A percentile compares a stretch with the other conserved stretches of the same genome.
These are phyloP conservation scores for Fragum fragum DNA, from an alignment of 2,888 invertebrate genomes.

Conservation along the genomic window DNA sequence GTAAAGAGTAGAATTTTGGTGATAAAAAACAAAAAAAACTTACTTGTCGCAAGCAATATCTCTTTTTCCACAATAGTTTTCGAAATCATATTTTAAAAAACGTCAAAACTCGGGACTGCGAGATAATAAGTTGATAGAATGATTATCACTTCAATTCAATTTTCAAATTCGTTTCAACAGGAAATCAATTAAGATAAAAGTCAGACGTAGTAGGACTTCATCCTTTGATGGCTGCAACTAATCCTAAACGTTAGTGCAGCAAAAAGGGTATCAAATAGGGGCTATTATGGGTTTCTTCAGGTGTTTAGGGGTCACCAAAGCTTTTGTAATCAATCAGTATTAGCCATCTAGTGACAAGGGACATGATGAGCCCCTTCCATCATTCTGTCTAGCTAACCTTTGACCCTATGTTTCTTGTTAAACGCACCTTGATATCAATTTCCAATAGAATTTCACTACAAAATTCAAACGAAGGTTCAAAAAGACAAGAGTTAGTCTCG, in stretches of 20 bases:
- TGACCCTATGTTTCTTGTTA: background rate
- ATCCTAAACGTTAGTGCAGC: constrained; percentile 6
- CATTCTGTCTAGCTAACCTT: background rate
- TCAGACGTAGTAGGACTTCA: background rate
- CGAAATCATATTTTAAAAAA: no score
- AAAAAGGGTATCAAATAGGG: constrained; percentile 23
- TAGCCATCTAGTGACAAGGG: constrained; percentile 20
- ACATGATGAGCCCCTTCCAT: constrained; percentile 24
- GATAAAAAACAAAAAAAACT: no score
- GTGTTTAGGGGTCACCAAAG: constrained; percentile 26
- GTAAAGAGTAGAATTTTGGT: no score
- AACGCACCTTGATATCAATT: background rate
- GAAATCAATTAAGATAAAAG: background rate
- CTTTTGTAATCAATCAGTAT: constrained; percentile 32
- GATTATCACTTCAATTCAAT: background rate
- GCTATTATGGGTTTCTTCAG: constrained; percentile 20
- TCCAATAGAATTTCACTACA: background rate
- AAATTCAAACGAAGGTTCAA: background rate
- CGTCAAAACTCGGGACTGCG: no score
- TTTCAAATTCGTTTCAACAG: background rate
- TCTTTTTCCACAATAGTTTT: no score
- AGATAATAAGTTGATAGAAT: no score
- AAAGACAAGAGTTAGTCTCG: no score
- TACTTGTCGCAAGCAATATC: no score
- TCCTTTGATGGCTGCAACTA: constrained; percentile 23